These are phyloP conservation scores for Corticium candelabrum DNA, from an alignment of 37 sponge, comb jelly and placozoan species.

Conservation along the genomic window DNA sequence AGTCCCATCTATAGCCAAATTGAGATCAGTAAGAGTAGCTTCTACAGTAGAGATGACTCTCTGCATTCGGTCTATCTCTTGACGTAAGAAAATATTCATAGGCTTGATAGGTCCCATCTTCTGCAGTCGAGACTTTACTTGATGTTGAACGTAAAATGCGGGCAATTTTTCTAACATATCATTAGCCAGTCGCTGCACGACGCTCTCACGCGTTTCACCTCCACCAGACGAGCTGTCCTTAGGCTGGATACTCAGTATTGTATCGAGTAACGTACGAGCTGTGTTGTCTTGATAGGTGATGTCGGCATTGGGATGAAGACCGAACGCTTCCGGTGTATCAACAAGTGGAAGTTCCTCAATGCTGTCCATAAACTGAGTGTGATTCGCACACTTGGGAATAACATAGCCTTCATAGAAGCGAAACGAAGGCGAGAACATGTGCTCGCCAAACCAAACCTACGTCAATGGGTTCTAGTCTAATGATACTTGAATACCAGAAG, in stretches of 20 bases:
- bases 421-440: slow-evolving; percentile 78
- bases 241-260: slow-evolving; percentile 47
- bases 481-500: no score
- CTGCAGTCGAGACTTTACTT: slow-evolving; percentile 74
- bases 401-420: slow-evolving; percentile 88
- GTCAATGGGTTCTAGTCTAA: no score
- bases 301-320: slow-evolving; percentile 98
- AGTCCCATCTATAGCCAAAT: slow-evolving; percentile 98
- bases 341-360: slow-evolving; percentile 83
- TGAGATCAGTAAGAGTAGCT: slow-evolving; percentile 85
- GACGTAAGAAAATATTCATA: slow-evolving; percentile 98
- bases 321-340: slow-evolving; percentile 98
- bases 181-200: slow-evolving; percentile 83
- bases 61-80: slow-evolving; percentile 99
- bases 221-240: slow-evolving; percentile 91
- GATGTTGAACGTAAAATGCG: slow-evolving; percentile 82
- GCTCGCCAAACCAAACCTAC: slow-evolving; percentile 91
- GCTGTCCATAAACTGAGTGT: slow-evolving; percentile 77
- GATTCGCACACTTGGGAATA: slow-evolving; percentile 71
- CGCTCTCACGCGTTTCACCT: slow-evolving; percentile 94
- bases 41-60: slow-evolving; percentile 81
- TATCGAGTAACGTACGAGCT: slow-evolving; percentile 36
- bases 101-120: slow-evolving; percentile 94
- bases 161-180: slow-evolving; percentile 96
- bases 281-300: slow-evolving; percentile 94